Percentiles rank a stretch among this genome's conserved stretches.
Conservation (phyloP, 2,797 vertebrate genomes). For the Sciurus carolinensis region DNA sequence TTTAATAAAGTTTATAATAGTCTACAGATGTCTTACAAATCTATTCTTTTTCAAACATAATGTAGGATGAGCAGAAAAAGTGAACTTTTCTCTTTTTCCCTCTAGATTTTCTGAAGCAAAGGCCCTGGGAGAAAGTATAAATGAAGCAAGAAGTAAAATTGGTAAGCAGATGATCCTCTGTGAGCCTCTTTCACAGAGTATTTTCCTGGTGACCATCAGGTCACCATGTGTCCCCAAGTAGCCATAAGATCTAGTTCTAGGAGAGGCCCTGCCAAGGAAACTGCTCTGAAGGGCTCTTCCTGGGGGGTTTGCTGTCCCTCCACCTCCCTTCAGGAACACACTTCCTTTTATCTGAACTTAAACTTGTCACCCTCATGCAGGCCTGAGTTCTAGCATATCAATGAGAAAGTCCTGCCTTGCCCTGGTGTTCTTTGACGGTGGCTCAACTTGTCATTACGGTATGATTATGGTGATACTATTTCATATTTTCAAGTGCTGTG, state of each 20-base stretch:
- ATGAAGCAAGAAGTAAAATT: slow-evolving; percentile 92
- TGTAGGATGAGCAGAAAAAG: background rate
- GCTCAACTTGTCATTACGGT: background rate
- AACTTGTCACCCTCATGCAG: background rate
- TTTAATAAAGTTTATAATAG: slow-evolving; percentile 25
- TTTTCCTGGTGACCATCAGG: slow-evolving; percentile 25
- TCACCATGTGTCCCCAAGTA: background rate
- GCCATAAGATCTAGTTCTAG: background rate
- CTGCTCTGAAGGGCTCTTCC: background rate
- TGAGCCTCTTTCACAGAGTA: background rate
- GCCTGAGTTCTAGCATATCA: background rate
- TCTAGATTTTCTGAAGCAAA: slow-evolving; percentile 95
- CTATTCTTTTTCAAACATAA: slow-evolving; percentile 58
- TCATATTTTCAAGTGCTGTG: background rate
- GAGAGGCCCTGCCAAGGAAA: background rate
- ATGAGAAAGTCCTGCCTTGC: background rate
- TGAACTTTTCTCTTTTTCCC: slow-evolving; percentile 56
- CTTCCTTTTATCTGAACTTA: background rate
- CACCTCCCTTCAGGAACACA: background rate
- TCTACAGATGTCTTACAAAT: slow-evolving; percentile 25
- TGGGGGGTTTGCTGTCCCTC: background rate
- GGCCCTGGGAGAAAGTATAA: slow-evolving; percentile 92
- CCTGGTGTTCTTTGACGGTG: background rate
- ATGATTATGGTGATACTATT: background rate
- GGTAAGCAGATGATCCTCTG: slow-evolving; percentile 91